phyloP scores from a whole-genome alignment of 2,888 invertebrate genomes.

The Plebejus argus region DNA sequence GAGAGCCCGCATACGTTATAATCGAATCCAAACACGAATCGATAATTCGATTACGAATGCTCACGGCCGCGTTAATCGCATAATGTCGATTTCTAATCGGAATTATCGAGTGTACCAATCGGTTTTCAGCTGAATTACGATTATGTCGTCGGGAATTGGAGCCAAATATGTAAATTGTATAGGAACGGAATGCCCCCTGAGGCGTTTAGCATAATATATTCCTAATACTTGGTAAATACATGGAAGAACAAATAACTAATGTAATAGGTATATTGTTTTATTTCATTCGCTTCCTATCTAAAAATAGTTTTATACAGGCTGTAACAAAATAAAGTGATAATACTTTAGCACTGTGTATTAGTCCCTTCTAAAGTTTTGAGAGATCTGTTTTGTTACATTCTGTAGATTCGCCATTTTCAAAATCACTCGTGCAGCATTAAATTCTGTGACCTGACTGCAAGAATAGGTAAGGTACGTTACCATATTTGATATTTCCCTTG shows the following conservation, averaged over 20 bases:
- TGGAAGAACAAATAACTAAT: too few species aligned
- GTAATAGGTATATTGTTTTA: too few species aligned
- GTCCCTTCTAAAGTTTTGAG: too few species aligned
- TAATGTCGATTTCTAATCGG: background rate
- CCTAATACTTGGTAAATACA: background rate
- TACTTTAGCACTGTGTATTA: too few species aligned
- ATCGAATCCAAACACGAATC: constrained; percentile 20
- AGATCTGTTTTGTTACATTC: too few species aligned
- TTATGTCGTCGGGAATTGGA: background rate
- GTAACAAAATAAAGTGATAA: too few species aligned
- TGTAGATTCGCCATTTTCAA: too few species aligned
- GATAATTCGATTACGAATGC: constrained; percentile 21
- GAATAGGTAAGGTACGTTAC: too few species aligned
- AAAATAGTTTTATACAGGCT: too few species aligned
- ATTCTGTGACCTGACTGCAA: too few species aligned
- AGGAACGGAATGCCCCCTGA: background rate
- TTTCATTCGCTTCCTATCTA: too few species aligned
- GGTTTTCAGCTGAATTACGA: constrained; percentile 1
- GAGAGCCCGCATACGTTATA: constrained; percentile 2
- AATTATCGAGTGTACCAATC: constrained; percentile 3
- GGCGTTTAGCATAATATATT: background rate
- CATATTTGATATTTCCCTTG: background rate
- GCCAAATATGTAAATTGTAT: background rate
- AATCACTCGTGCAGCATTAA: too few species aligned
- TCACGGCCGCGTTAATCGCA: background rate